A percentile compares a stretch with the other conserved stretches of the same genome.
Evolutionary conservation across 1,140 invertebrate genomes (phyloP).

Genomic region (Alviniconcha marisindica): DNA sequence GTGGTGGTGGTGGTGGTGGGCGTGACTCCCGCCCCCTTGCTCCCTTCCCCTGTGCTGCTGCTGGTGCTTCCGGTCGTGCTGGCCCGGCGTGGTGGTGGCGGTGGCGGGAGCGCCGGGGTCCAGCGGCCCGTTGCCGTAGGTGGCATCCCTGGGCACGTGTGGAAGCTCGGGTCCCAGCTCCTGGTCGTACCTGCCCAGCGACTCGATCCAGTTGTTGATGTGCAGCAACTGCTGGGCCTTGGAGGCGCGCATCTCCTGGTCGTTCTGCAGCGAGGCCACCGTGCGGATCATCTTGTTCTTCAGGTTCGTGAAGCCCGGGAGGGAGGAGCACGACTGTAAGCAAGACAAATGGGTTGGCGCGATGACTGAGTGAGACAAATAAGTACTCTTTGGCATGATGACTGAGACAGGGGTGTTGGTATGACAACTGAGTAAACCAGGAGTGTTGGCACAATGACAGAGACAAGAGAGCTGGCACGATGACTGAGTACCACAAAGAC

Average conservation of each 20-base stretch:
- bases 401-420: no score
- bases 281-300: slow-evolving; percentile 57
- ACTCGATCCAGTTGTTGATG: slow-evolving; percentile 61
- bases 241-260: slow-evolving; percentile 39
- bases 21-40: not conserved
- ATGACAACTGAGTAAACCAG: no score
- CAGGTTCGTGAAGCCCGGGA: slow-evolving; percentile 45
- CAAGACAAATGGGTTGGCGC: no score
- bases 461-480: no score
- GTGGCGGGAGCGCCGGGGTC: slow-evolving; percentile 38
- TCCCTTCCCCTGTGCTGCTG: not conserved
- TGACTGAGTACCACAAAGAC: no score
- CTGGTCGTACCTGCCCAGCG: slow-evolving; percentile 42
- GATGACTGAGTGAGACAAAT: no score
- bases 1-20: not conserved
- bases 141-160: slow-evolving; percentile 7
- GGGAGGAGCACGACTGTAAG: slow-evolving; percentile 47
- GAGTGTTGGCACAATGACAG: no score
- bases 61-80: not conserved
- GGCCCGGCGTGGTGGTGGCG: not conserved
- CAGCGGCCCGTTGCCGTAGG: slow-evolving; percentile 17
- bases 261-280: slow-evolving; percentile 44
- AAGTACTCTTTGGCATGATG: no score
- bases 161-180: slow-evolving; percentile 35
- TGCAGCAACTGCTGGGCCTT: slow-evolving; percentile 55